Conservation (phyloP, 2,797 vertebrate species). For the Onychomys torridus region DNA sequence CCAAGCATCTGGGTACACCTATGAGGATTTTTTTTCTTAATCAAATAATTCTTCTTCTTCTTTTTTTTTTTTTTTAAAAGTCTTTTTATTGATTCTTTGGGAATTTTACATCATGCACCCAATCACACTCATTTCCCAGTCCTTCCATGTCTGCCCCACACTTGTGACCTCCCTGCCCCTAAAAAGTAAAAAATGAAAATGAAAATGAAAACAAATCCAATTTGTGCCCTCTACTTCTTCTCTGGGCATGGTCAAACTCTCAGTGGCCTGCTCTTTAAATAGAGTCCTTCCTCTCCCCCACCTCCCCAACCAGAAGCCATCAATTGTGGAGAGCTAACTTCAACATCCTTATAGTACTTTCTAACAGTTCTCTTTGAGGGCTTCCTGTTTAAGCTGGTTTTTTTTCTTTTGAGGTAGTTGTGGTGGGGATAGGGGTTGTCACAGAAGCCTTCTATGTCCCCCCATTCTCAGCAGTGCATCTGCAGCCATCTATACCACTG, state of each 20-base stretch:
- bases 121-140: not conserved
- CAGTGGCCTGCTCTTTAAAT: not conserved
- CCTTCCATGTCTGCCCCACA: not conserved
- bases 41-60: not conserved
- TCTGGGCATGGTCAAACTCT: not conserved
- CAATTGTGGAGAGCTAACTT: not conserved
- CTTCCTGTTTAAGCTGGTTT: not conserved
- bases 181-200: not conserved
- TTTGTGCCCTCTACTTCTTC: not conserved
- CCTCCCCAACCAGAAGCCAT: not conserved
- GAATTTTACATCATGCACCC: not conserved
- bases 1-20: not conserved
- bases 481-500: not conserved
- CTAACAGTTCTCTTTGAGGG: not conserved
- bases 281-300: not conserved
- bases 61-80: not conserved
- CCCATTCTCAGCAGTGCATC: not conserved
- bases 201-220: not conserved
- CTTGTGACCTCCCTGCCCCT: not conserved
- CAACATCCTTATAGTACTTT: not conserved
- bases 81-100: not conserved
- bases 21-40: not conserved
- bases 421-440: not conserved
- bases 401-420: not conserved
- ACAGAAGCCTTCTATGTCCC: not conserved